Conservation (phyloP, 2,113 vertebrate genomes). For the Herpailurus yagouaroundi region DNA sequence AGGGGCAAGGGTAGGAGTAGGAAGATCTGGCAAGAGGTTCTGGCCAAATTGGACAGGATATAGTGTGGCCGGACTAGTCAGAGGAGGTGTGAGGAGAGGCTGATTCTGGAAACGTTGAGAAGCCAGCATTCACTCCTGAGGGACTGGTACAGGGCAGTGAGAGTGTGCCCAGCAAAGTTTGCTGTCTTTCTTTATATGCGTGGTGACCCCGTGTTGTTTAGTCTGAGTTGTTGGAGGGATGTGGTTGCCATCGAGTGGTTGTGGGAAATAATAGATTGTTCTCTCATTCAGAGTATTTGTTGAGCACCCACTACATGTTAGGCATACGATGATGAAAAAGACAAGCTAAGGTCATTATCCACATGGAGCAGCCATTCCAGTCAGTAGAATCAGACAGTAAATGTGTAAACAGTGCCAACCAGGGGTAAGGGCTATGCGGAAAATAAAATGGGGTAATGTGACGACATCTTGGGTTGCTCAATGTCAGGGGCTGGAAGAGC, state of each 20-base stretch:
- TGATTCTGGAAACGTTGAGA: not conserved
- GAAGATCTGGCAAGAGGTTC: not conserved
- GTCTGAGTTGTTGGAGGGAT: not conserved
- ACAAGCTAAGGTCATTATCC: not conserved
- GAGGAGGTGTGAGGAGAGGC: not conserved
- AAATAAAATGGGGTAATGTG: not conserved
- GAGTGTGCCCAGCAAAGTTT: not conserved
- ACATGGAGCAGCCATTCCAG: not conserved
- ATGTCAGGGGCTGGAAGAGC: not conserved
- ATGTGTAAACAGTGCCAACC: not conserved
- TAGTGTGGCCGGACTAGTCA: not conserved
- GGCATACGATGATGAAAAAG: not conserved
- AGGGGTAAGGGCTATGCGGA: not conserved
- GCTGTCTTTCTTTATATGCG: not conserved
- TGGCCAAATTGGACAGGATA: not conserved
- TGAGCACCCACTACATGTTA: not conserved
- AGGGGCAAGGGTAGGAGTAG: not conserved
- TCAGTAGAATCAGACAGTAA: not conserved
- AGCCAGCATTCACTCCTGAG: not conserved
- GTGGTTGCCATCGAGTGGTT: not conserved
- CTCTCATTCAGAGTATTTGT: not conserved
- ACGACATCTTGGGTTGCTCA: not conserved
- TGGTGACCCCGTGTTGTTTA: not conserved
- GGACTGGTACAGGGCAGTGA: not conserved
- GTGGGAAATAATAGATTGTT: not conserved